Evolutionary conservation across 35 echinoderm and acorn worm genomes (phyloP), one percentile per base, ranked within the genome.

Genomic region (Ophiothrix spiculata): DNA sequence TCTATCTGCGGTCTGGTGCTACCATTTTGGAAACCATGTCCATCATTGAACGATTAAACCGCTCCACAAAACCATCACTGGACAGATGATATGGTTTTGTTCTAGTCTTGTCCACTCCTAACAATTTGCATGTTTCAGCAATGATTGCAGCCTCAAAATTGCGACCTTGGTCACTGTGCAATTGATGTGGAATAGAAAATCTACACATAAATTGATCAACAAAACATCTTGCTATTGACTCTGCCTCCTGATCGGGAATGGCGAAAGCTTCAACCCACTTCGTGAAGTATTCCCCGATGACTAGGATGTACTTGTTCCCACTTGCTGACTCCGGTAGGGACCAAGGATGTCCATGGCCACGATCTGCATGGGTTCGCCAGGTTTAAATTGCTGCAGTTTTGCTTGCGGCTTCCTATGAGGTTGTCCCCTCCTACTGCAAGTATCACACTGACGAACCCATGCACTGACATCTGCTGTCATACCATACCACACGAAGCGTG

Each of bases 241-340:
- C 83, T 0, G 83, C 83, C 56, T 64, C 56, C 69, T 85, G 56
- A 56, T 91, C 77, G 17, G 84, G 93, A 32, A 95, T 83, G 17
- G 93, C 75, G 40, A 80, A 91, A 6, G 88, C 92, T 31, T 96
- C 93, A 29, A 78, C 86, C 89, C 93, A 88, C 56, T 96, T 89
- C 1, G 89, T 91, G 40, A 91, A 95, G 81, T 95, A 96, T 40
- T 89, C 87, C 1, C 45, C 56, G 77, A 89, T 82, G 31, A 89
- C 87, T 25, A 89, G 37, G 37, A 89, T 36, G 34, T 89, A 89
- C 0, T 56, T 46, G 32, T 89, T 89, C 15, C 78, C 79, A 13
- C 41, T 1, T 31, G 34, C 39, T 4, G 78, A n/a, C n/a, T n/a
- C n/a, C n/a, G n/a, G n/a, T n/a, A n/a, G n/a, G n/a, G n/a, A n/a